Evolutionary conservation across 2,888 invertebrate genomes (phyloP), one percentile per base, ranked within the genome.

Genomic region (Nymphalis c-album): DNA sequence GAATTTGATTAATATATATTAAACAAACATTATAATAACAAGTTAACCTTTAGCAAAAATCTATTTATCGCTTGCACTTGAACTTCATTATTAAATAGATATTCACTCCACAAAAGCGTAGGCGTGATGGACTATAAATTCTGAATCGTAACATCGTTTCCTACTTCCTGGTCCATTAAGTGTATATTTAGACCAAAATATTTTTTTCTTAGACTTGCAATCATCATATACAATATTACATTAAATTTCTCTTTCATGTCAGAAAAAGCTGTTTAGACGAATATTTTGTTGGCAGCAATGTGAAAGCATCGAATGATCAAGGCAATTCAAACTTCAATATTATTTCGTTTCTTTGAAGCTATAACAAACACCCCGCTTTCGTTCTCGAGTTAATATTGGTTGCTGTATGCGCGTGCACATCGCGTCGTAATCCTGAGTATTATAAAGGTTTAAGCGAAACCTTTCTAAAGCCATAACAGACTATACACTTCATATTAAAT

Each of bases 381-480:
- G 81, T 77, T 84, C 82, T 82, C 80, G 76, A 73, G 76, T 78
- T 83, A 83, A 82, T 81, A 76, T 69, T 71, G 71, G 69, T 69
- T 69, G 76, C 80, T 85, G 85, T 85, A 87, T 87, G 88, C 83
- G 81, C 76, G 64, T 68, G 74, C 80, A 82, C 81, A 83, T 69
- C 76, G 74, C 70, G 75, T 84, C 84, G 83, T 86, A 83, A 86
- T 86, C 59, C 65, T 63, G 60, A 67, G 57, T 51, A 31, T 62
- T 26, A 22, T n/a, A 48, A 40, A 5, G 35, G 17, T 57, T 48
- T 59, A 60, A 16, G 22, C 18, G 47, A 55, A 55, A 35, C 55
- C 40, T 47, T 65, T 55, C 55, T 17, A 13, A 60, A 22, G 18
- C 17, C 17, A 48, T 40, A 40, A 40, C 13, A 17, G 18, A 48